Evolutionary conservation across 2,113 vertebrate genomes (phyloP).

Genomic region (Lates calcarifer): DNA sequence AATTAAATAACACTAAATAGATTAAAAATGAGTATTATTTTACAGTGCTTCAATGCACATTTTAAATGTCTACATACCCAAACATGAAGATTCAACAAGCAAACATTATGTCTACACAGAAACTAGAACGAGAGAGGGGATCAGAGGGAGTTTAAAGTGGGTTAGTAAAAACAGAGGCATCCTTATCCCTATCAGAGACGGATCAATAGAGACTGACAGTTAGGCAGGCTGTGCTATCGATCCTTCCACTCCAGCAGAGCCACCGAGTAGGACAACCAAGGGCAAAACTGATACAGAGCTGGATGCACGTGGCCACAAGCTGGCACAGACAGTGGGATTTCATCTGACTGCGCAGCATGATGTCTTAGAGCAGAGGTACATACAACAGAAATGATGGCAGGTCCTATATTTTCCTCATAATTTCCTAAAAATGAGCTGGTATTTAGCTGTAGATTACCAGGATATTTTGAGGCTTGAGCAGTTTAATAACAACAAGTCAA

Average conservation of each 20-base stretch:
- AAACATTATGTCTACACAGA: too few relatives aligned
- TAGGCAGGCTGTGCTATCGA: constrained; percentile 24
- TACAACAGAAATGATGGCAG: too few relatives aligned
- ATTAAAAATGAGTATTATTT: not conserved
- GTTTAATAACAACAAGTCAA: too few relatives aligned
- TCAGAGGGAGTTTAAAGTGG: constrained; percentile 1
- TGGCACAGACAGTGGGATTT: too few relatives aligned
- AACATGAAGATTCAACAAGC: not conserved
- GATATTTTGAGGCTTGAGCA: too few relatives aligned
- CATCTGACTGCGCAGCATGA: not conserved
- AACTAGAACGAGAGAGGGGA: not conserved
- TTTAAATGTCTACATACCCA: not conserved
- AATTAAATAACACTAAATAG: constrained; percentile 24
- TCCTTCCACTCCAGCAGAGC: not conserved
- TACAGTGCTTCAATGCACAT: constrained; percentile 1
- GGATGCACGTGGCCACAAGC: not conserved
- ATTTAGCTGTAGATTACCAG: too few relatives aligned
- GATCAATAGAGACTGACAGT: constrained; percentile 28
- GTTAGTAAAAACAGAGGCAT: constrained; percentile 22
- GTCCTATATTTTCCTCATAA: too few relatives aligned
- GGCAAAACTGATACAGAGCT: not conserved
- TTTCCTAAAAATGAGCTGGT: too few relatives aligned
- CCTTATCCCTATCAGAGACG: constrained; percentile 9
- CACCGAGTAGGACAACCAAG: not conserved
- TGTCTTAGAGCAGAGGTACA: too few relatives aligned